phyloP scores from a whole-genome alignment of 2,113 vertebrate genomes.

The Mus spicilegus region DNA sequence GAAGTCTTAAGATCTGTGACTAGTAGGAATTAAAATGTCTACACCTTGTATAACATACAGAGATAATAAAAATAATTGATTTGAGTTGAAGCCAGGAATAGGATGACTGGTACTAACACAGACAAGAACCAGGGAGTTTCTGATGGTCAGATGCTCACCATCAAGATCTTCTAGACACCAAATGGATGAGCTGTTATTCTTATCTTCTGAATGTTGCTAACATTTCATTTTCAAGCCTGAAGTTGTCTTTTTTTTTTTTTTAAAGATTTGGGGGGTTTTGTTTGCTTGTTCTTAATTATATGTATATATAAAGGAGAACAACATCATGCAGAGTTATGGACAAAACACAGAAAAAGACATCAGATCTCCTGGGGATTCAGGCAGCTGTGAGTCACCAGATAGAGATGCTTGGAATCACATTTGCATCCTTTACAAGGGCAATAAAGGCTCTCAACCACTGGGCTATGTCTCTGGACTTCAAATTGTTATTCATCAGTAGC shows the following conservation, averaged over 20 bases:
- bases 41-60: neutral
- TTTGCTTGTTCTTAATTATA: neutral
- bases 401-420: neutral
- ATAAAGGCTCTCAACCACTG: too few species aligned
- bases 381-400: neutral
- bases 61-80: slow-evolving; percentile 44
- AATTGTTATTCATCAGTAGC: neutral
- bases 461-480: neutral
- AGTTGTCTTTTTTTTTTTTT: neutral
- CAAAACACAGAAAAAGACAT: neutral
- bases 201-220: slow-evolving; percentile 34
- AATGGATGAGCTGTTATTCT: slow-evolving; percentile 29
- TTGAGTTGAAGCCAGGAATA: slow-evolving; percentile 11
- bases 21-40: slow-evolving; percentile 61
- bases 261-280: neutral
- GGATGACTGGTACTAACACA: neutral
- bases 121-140: neutral
- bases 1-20: slow-evolving; percentile 22
- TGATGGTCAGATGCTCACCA: neutral
- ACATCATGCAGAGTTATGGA: too few species aligned
- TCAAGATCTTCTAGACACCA: neutral
- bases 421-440: neutral
- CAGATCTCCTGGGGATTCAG: neutral
- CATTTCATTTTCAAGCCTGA: neutral
- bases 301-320: neutral